These are phyloP conservation scores for Pogonocichla stellata DNA, from an alignment of 2,113 vertebrate genomes.

Conservation along the genomic window DNA sequence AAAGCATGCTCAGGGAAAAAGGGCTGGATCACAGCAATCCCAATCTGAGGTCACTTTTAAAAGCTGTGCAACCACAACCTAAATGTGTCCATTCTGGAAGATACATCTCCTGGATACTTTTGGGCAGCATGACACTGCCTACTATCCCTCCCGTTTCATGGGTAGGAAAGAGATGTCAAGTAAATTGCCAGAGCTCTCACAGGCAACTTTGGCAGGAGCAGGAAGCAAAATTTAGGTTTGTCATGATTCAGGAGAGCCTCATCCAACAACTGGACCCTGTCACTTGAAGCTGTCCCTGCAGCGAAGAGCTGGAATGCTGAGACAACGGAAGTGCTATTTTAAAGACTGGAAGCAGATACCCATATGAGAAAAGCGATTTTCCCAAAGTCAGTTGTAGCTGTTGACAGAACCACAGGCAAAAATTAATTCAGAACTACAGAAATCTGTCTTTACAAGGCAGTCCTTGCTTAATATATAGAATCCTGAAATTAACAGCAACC, in stretches of 20 bases:
- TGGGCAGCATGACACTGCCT: neutral
- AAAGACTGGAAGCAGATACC: neutral
- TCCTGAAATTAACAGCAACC: neutral
- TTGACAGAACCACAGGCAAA: neutral
- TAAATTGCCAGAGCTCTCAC: neutral
- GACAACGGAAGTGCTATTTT: neutral
- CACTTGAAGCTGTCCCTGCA: neutral
- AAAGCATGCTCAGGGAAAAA: neutral
- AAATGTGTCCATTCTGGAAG: neutral
- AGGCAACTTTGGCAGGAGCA: neutral
- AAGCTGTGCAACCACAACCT: neutral
- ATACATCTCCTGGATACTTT: neutral
- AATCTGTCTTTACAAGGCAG: neutral
- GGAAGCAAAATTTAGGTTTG: neutral
- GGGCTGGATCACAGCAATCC: neutral
- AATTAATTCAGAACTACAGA: neutral
- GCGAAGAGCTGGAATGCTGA: neutral
- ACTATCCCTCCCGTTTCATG: neutral
- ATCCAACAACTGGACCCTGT: neutral
- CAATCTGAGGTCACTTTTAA: neutral
- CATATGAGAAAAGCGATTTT: neutral
- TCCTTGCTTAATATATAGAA: neutral
- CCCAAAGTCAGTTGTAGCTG: neutral
- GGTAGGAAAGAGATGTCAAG: neutral
- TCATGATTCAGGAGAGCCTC: neutral